Evolutionary conservation across 2,797 vertebrate genomes (phyloP).

Genomic region (Rhodeus uyekii): DNA sequence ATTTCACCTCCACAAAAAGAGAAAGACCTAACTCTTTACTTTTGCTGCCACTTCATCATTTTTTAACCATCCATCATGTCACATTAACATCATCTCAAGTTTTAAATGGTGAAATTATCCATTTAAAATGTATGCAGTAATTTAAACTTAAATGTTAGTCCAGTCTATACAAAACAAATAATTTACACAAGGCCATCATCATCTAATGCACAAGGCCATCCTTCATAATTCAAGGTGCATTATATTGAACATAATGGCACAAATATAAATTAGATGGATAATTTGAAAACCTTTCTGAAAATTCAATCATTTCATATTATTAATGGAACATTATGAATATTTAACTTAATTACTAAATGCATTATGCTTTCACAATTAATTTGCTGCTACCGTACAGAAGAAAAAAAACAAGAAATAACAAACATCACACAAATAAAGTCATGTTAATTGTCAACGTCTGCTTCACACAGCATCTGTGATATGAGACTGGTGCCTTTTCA

Average conservation of each 20-base stretch:
- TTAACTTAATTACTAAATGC: too few relatives aligned
- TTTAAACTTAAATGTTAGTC: background rate
- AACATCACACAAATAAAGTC: background rate
- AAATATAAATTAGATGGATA: background rate
- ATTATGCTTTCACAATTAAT: too few relatives aligned
- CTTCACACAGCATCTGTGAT: background rate
- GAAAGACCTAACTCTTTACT: constrained; percentile 3
- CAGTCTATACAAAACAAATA: background rate
- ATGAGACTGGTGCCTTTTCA: background rate
- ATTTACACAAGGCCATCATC: background rate
- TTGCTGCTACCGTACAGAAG: too few relatives aligned
- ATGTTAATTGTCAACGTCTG: background rate
- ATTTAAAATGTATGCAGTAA: background rate
- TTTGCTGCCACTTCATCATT: background rate
- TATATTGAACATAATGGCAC: background rate
- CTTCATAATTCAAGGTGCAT: background rate
- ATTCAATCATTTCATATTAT: background rate
- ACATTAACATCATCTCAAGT: background rate
- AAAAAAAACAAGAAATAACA: background rate
- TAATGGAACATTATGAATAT: background rate
- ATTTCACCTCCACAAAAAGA: constrained; percentile 19
- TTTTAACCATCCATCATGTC: constrained; percentile 21
- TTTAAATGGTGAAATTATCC: background rate
- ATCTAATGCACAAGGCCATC: background rate
- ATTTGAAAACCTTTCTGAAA: background rate